Conservation (phyloP, 2,113 vertebrate species). For the Nanorana parkeri region DNA sequence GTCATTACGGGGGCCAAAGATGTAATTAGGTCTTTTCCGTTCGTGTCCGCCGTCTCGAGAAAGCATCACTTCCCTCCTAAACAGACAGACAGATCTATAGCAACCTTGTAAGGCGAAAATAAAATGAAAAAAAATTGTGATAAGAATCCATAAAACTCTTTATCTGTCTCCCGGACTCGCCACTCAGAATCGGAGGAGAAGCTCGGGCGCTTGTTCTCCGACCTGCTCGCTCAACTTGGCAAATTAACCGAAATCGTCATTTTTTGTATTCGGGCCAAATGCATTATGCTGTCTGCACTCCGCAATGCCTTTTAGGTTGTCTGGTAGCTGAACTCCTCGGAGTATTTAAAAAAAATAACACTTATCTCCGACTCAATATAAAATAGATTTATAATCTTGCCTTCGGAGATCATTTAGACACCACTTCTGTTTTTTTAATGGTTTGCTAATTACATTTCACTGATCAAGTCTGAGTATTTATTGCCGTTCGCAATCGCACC, state of each 20-base stretch:
- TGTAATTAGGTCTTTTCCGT: constrained; percentile 13
- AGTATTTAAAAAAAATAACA: constrained; percentile 49
- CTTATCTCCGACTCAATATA: constrained; percentile 46
- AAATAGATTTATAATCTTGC: constrained; percentile 54
- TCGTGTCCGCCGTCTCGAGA: constrained; percentile 6
- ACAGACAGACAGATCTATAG: constrained; percentile 35
- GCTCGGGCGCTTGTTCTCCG: neutral
- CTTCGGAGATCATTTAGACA: constrained; percentile 47
- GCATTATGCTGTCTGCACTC: constrained; percentile 29
- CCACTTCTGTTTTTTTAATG: constrained; percentile 39
- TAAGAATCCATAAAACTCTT: constrained; percentile 20
- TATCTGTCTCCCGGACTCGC: neutral
- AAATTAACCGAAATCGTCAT: constrained; percentile 1
- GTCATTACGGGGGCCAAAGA: constrained; percentile 21
- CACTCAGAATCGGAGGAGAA: neutral
- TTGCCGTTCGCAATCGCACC: constrained; percentile 26
- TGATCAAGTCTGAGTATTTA: constrained; percentile 48
- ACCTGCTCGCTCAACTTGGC: constrained; percentile 2
- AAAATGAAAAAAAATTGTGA: neutral
- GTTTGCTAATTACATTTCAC: constrained; percentile 46
- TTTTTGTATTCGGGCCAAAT: constrained; percentile 11
- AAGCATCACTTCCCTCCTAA: constrained; percentile 19
- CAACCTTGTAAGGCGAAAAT: constrained; percentile 1
- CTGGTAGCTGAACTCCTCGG: constrained; percentile 12
- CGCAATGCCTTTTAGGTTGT: constrained; percentile 1